These are phyloP conservation scores for Archilochus colubris DNA, from an alignment of 2,113 vertebrate species.

Conservation along the genomic window DNA sequence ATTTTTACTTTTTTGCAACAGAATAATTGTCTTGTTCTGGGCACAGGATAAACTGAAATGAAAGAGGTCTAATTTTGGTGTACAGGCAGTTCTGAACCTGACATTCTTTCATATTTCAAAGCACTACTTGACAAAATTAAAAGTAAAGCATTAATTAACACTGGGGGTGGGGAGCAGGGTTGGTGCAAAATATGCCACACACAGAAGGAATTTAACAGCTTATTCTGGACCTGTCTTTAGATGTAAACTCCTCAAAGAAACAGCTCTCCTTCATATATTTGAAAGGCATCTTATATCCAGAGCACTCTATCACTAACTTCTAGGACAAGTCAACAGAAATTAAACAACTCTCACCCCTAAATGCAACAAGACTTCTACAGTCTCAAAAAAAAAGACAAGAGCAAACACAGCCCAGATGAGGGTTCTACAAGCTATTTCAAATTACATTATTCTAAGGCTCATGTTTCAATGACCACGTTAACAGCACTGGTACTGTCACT, in stretches of 20 bases:
- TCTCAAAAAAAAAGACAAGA: neutral
- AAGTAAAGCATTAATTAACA: neutral
- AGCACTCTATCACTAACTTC: neutral
- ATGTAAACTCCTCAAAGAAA: neutral
- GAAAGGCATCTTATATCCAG: neutral
- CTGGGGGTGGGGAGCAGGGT: too few species aligned
- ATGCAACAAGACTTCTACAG: neutral
- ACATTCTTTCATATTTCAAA: neutral
- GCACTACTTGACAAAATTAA: neutral
- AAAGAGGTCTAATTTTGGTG: neutral
- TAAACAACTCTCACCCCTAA: neutral
- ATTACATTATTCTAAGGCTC: neutral
- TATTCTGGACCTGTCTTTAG: neutral
- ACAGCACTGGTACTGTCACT: rapidly evolving
- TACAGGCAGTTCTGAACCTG: neutral
- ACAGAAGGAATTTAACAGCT: neutral
- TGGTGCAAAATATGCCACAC: neutral
- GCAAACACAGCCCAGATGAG: neutral
- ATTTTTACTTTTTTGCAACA: neutral
- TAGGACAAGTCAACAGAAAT: neutral
- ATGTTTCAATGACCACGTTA: rapidly evolving
- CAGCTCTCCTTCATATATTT: neutral
- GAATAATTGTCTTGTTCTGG: neutral
- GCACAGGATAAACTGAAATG: neutral
- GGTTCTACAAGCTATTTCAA: neutral